These are phyloP conservation scores for Neomorphus geoffroyi DNA, from an alignment of 2,797 vertebrate genomes.

Conservation along the genomic window DNA sequence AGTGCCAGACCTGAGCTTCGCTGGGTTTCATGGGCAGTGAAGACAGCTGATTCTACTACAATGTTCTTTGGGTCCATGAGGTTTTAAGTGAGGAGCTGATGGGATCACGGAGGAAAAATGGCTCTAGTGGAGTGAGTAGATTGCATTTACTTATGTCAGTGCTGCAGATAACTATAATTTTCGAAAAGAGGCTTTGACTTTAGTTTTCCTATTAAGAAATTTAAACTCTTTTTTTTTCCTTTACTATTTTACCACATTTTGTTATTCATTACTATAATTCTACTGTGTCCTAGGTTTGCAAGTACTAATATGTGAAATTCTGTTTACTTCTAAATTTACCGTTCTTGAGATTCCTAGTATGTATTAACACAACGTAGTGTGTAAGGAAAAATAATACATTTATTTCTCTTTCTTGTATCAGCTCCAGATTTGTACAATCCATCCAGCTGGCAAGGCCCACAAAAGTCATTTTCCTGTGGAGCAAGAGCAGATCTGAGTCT, in stretches of 20 bases:
- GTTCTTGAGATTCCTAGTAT: not conserved
- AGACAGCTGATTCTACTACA: not conserved
- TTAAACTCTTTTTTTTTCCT: not conserved
- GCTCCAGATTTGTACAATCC: not conserved
- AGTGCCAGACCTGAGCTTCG: not conserved
- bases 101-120: not conserved
- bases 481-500: not conserved
- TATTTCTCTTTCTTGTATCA: not conserved
- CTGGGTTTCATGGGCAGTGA: not conserved
- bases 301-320: not conserved
- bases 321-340: not conserved
- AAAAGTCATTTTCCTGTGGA: not conserved
- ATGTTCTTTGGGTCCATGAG: accelerated
- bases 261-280: not conserved
- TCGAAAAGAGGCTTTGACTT: not conserved
- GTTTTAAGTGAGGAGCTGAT: not conserved
- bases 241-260: not conserved
- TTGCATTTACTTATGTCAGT: not conserved
- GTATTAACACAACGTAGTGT: not conserved
- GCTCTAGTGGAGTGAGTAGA: not conserved
- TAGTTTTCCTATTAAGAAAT: not conserved
- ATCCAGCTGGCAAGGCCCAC: not conserved
- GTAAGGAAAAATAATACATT: not conserved
- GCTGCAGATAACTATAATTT: not conserved
- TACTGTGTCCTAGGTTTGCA: not conserved